A percentile compares a stretch with the other conserved stretches of the same genome.
Conservation (phyloP, 2,888 invertebrate species). For the Tachina lurida region DNA sequence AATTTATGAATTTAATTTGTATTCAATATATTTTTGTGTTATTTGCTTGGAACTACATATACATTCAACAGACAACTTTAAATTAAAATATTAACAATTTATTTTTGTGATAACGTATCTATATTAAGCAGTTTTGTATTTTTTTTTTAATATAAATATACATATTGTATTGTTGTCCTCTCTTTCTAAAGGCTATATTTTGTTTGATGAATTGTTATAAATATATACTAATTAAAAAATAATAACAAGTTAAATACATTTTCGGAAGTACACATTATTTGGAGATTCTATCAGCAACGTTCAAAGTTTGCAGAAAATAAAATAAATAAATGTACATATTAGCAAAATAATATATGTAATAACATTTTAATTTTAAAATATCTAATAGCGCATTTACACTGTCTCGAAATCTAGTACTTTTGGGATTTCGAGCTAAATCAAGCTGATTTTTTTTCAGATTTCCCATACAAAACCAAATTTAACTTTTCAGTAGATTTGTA, state of each 20-base stretch:
- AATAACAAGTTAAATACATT: conserved; percentile 12
- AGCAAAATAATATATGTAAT: too few species aligned
- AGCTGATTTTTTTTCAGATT: too few species aligned
- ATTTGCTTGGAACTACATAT: conserved; percentile 52
- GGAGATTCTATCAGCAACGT: neutral
- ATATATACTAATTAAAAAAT: neutral
- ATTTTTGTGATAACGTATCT: conserved; percentile 12
- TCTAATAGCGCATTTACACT: too few species aligned
- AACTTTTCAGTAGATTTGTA: too few species aligned
- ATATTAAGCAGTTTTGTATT: conserved; percentile 46
- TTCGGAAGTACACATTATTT: neutral
- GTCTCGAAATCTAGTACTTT: too few species aligned
- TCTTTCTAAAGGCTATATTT: neutral
- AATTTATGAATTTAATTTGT: conserved; percentile 9
- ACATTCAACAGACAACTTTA: conserved; percentile 69
- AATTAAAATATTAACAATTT: conserved; percentile 67
- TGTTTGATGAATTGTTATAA: neutral
- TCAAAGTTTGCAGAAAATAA: neutral
- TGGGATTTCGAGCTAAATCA: too few species aligned
- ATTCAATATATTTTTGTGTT: conserved; percentile 28
- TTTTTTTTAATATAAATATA: neutral
- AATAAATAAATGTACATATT: too few species aligned
- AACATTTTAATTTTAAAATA: too few species aligned
- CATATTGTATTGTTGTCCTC: conserved; percentile 21
- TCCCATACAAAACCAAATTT: too few species aligned